Evolutionary conservation across 2,888 invertebrate genomes (phyloP), one percentile per base, ranked within the genome.

Genomic region (Dichetophora obliterata): DNA sequence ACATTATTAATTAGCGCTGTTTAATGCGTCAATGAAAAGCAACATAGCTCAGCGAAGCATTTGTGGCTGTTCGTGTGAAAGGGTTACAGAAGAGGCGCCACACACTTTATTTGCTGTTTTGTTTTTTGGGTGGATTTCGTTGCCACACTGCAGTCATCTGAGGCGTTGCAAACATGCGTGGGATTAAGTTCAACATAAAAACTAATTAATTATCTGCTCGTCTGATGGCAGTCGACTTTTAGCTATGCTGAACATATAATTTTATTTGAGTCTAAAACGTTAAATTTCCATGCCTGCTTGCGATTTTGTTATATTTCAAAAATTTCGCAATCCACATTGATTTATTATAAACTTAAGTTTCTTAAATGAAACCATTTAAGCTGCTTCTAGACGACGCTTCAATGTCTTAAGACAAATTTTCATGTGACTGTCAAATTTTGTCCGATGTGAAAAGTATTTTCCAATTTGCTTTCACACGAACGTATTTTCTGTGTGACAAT

Each of bases 1-100:
- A 81, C 81, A 81, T 85, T 86, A 85, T 85, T 86, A 86, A 86
- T 85, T 86, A 86, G 85, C 84, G 84, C 84, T 84, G 75, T 76
- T 78, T 74, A 54, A 71, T 76, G 78, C 76, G 63, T 70, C 72
- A 59, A 27, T 61, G 63, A 37, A 70, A 31, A 31, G 78, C 75
- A 71, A 74, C 75, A 66, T 66, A 77, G 66, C 71, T n/a, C 59
- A 19, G 69, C n/a, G 69, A 50, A 31, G 31, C 31, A 31, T 22
- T 54, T 54, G 24, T 5, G 22, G 22, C 34, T 22, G 2, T 31
- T 34, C 9, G 3, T 22, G 14, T 14, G 0, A 66, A 66, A 43
- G 34, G 22, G 43, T 22, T n/a, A n/a, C n/a, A n/a, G 34, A 43
- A 43, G 8, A 37, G 43, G 43, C 34, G 34, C 43, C 43, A 43